A percentile compares a stretch with the other conserved stretches of the same genome.
These are phyloP conservation scores for Drosophila subpulchrella DNA, from an alignment of 1,140 invertebrate genomes.

Conservation along the genomic window DNA sequence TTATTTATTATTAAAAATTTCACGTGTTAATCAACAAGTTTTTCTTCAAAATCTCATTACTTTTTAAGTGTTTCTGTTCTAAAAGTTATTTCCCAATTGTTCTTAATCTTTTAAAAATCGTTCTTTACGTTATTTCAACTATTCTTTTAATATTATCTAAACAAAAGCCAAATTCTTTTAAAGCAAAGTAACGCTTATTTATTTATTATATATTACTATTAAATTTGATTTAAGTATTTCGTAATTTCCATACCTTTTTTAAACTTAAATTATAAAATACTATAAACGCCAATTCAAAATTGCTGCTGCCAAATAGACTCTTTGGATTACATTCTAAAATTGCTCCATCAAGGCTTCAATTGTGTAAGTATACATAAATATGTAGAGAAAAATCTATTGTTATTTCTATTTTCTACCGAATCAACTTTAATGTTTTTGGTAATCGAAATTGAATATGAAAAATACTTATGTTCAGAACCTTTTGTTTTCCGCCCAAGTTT, in stretches of 20 bases:
- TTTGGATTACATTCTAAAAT: slow-evolving; percentile 62
- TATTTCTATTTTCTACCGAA: neutral
- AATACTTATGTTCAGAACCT: neutral
- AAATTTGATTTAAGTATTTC: slow-evolving; percentile 32
- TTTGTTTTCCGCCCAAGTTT: slow-evolving; percentile 6
- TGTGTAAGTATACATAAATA: slow-evolving; percentile 55
- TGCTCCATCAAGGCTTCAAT: slow-evolving; percentile 40
- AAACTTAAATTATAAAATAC: slow-evolving; percentile 5
- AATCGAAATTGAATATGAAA: neutral
- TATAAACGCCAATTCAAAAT: slow-evolving; percentile 11
- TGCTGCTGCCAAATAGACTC: slow-evolving; percentile 29
- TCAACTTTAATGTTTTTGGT: neutral
- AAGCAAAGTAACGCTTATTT: slow-evolving; percentile 29
- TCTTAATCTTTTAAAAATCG: neutral
- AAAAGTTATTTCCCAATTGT: slow-evolving; percentile 31
- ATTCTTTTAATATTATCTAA: slow-evolving; percentile 5
- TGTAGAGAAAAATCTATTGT: too few species aligned
- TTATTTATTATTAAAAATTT: slow-evolving; percentile 44
- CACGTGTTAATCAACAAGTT: slow-evolving; percentile 33
- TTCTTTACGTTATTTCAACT: neutral
- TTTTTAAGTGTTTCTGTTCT: slow-evolving; percentile 31
- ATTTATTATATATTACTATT: slow-evolving; percentile 30
- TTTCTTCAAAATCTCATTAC: slow-evolving; percentile 47
- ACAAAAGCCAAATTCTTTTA: slow-evolving; percentile 42
- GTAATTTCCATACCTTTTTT: slow-evolving; percentile 7